Conservation (phyloP, 2,113 vertebrate species). For the Taxidea taxus region DNA sequence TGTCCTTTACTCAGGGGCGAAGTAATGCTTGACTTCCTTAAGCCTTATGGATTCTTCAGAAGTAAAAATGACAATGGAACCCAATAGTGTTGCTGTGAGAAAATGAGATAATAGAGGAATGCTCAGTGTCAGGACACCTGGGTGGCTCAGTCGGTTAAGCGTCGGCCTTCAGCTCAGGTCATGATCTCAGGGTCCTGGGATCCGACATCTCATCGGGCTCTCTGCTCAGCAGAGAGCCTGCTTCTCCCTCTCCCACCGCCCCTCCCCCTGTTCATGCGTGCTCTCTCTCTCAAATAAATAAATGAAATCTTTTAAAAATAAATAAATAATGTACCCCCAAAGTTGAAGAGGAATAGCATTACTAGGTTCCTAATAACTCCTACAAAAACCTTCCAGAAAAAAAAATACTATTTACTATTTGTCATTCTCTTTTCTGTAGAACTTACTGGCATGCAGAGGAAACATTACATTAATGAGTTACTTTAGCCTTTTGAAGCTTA, state of each 20-base stretch:
- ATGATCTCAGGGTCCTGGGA: neutral
- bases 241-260: neutral
- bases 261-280: too few species aligned
- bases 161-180: neutral
- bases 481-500: slow-evolving; percentile 82
- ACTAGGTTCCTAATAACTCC: neutral
- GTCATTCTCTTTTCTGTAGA: neutral
- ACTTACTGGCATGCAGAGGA: slow-evolving; percentile 59
- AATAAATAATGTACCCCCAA: neutral
- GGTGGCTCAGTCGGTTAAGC: neutral
- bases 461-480: slow-evolving; percentile 78
- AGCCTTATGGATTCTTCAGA: neutral
- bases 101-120: neutral
- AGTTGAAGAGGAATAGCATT: neutral
- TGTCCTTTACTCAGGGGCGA: neutral
- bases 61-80: neutral
- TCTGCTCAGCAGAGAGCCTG: neutral
- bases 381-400: neutral
- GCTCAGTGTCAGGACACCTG: neutral
- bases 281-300: neutral
- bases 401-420: neutral
- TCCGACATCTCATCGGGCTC: fast-evolving
- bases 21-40: neutral
- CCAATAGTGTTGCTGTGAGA: neutral
- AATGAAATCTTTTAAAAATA: too few species aligned